Conservation (phyloP, 1,140 invertebrate genomes). For the Diabrotica undecimpunctata region DNA sequence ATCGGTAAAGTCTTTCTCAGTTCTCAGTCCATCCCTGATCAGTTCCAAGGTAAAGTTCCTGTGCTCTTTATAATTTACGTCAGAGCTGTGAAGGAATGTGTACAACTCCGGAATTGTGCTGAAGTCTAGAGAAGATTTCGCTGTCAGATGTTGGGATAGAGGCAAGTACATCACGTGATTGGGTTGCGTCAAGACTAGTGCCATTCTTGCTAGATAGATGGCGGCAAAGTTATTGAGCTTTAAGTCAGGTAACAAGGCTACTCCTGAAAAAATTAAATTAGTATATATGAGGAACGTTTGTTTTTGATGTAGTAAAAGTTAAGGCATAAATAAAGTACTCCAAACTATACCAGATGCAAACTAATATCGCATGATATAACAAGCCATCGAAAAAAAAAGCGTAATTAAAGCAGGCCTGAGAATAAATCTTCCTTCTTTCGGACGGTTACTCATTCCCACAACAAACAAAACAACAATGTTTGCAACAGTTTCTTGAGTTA, state of each 20-base stretch:
- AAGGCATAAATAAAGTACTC: too few species aligned
- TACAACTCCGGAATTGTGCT: constrained; percentile 74
- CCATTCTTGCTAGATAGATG: constrained; percentile 65
- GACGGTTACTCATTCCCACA: too few species aligned
- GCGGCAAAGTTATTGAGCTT: constrained; percentile 63
- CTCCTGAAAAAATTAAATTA: constrained; percentile 17
- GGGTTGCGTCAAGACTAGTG: constrained; percentile 63
- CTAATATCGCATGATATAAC: too few species aligned
- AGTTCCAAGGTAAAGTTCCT: constrained; percentile 67
- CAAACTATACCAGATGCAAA: too few species aligned
- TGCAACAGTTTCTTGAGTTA: too few species aligned
- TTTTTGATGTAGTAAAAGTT: too few species aligned
- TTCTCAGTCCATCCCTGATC: constrained; percentile 60
- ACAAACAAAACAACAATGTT: too few species aligned
- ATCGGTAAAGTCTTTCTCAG: constrained; percentile 51
- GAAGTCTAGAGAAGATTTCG: constrained; percentile 65
- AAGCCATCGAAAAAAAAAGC: too few species aligned
- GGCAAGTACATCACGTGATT: constrained; percentile 63
- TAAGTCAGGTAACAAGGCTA: constrained; percentile 46
- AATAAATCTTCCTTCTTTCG: too few species aligned
- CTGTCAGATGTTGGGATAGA: constrained; percentile 66
- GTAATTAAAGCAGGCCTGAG: too few species aligned
- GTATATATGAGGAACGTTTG: too few species aligned
- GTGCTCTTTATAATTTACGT: constrained; percentile 57
- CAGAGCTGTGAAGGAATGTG: constrained; percentile 66